These are phyloP conservation scores for Meloe dianella DNA, from an alignment of 2,888 invertebrate species.

Conservation along the genomic window DNA sequence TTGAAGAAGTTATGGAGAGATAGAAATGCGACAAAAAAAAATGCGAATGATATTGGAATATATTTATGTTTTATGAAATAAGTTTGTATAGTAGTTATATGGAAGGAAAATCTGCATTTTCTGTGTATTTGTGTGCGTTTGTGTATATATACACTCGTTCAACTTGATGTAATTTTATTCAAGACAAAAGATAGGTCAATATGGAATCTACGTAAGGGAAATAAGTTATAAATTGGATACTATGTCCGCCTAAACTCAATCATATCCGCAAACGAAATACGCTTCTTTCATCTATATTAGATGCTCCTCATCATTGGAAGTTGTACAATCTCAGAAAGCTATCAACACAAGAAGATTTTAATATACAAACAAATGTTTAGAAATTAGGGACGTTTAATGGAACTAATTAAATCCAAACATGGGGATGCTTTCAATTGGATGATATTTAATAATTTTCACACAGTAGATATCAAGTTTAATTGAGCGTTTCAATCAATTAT, in stretches of 20 bases:
- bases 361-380: background rate
- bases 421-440: background rate
- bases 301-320: background rate
- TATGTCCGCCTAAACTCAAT: conserved; percentile 42
- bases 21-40: conserved; percentile 19
- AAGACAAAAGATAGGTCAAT: conserved; percentile 48
- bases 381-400: background rate
- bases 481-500: conserved; percentile 30
- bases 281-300: background rate
- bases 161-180: conserved; percentile 48
- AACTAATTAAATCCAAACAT: background rate
- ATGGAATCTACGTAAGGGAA: conserved; percentile 49
- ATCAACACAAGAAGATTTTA: background rate
- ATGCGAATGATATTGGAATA: conserved; percentile 44
- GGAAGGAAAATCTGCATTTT: conserved; percentile 39
- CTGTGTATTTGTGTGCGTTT: no score
- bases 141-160: conserved; percentile 42
- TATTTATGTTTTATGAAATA: conserved; percentile 50
- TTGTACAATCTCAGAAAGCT: background rate
- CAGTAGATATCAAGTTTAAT: conserved; percentile 24
- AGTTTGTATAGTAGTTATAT: conserved; percentile 42
- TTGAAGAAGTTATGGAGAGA: conserved; percentile 4
- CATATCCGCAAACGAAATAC: background rate
- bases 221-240: conserved; percentile 52
- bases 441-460: conserved; percentile 25